These are phyloP conservation scores for Thalassarche chlororhynchos DNA, from an alignment of 2,113 vertebrate genomes.

Conservation along the genomic window DNA sequence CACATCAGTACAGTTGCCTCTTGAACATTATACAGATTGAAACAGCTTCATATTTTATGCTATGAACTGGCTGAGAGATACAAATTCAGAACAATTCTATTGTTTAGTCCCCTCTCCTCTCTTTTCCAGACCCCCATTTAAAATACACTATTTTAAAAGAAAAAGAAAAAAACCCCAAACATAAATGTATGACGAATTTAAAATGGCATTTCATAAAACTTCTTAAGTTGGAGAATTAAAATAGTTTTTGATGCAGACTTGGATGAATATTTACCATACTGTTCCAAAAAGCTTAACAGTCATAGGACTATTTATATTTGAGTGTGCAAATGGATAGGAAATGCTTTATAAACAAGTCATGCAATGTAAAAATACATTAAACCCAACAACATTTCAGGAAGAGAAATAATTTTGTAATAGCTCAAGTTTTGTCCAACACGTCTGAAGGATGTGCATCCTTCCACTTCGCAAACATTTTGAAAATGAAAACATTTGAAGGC, in stretches of 20 bases:
- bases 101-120: not conserved
- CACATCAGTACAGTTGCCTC: not conserved
- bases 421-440: not conserved
- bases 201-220: not conserved
- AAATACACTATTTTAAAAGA: not conserved
- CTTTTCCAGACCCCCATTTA: not conserved
- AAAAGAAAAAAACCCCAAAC: too few relatives aligned
- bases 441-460: not conserved
- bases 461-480: not conserved
- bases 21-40: not conserved
- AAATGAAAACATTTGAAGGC: fast-evolving
- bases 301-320: not conserved
- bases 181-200: not conserved
- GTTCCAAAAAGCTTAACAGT: not conserved
- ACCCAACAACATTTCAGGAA: not conserved
- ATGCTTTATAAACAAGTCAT: not conserved
- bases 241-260: not conserved
- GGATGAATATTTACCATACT: not conserved
- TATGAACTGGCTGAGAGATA: not conserved
- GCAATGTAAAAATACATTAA: not conserved
- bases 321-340: not conserved
- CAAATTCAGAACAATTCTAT: not conserved
- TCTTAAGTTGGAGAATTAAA: not conserved
- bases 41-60: not conserved
- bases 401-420: not conserved